Base-by-base conservation (phyloP, 2,797 vertebrate species). In the Lateolabrax maculatus region DNA sequence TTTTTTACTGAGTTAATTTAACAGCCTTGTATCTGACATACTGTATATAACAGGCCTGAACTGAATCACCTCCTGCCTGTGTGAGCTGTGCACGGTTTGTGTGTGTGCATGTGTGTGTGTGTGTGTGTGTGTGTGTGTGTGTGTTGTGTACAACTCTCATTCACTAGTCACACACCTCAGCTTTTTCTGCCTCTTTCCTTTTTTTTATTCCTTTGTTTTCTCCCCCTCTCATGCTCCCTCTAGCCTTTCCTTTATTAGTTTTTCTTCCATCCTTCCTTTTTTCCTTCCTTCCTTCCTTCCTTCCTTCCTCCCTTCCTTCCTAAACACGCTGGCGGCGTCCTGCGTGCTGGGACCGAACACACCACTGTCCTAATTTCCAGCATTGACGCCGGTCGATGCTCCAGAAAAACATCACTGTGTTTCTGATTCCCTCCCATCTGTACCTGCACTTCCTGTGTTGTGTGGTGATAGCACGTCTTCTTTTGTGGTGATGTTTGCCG, bases 1-100 rank as follows among this genome's bases (percentile, higher is more conserved):
- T 62, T 34, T 34, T 58, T 56, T 27, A 53, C 5, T 43, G 8
- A 23, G 53, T 63, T 74, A 51, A 65, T 80, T 75, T 68, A 80
- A 46, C 57, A 53, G 37, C 52, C 48, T 71, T 21, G 13, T 46
- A 41, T 64, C 21, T 75, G 55, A 52, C 2, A 51, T 55, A 67
- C n/a, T 12, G 10, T 23, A 43, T 34, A 29, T 16, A 60, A 74
- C 41, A 71, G 49, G 41, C 3, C 19, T 9, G 13, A 70, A 66
- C 53, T 48, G 25, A 19, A n/a, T 29, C 58, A 61, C 65, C 68
- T 61, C 29, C 79, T 74, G 51, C 13, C 52, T 73, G 56, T 46
- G 23, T 72, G 60, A 39, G 27, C 29, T 39, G 13, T 53, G 31
- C 9, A 3, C 1, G 3, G 5, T 6, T 4, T 55, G 23, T 53